These are phyloP conservation scores for Pammene aurita DNA, from an alignment of 2,888 invertebrate species.

Conservation along the genomic window DNA sequence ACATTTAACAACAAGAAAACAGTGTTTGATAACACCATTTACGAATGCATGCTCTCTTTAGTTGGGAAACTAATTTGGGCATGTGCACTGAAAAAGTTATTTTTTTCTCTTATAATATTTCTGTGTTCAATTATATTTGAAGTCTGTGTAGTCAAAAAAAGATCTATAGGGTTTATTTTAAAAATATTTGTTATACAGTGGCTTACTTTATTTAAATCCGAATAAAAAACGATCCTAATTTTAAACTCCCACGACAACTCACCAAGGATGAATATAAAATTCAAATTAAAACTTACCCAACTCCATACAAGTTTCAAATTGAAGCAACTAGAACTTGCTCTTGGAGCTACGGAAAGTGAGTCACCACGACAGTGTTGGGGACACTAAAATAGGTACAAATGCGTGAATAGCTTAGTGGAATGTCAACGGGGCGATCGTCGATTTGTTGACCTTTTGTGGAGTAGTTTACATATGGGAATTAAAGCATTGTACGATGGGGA, in stretches of 20 bases:
- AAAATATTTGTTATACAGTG: too few relatives aligned
- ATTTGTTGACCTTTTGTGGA: slow-evolving; percentile 64
- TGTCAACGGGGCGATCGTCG: slow-evolving; percentile 67
- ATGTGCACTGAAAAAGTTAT: too few relatives aligned
- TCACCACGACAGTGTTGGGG: slow-evolving; percentile 46
- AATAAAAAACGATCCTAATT: background rate
- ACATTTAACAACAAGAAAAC: too few relatives aligned
- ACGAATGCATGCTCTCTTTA: too few relatives aligned
- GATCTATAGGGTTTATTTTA: too few relatives aligned
- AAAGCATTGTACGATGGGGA: slow-evolving; percentile 30
- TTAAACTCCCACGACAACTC: slow-evolving; percentile 1
- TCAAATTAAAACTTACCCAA: background rate
- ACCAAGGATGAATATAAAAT: background rate
- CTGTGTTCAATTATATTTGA: too few relatives aligned
- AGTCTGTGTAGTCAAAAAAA: too few relatives aligned
- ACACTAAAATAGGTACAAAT: slow-evolving; percentile 52
- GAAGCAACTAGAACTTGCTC: slow-evolving; percentile 31
- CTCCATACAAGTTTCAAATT: slow-evolving; percentile 1
- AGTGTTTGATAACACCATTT: too few relatives aligned
- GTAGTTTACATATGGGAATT: slow-evolving; percentile 52
- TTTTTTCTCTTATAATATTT: too few relatives aligned
- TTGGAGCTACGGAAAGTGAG: slow-evolving; percentile 49
- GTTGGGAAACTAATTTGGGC: too few relatives aligned
- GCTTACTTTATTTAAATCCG: background rate
- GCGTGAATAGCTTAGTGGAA: slow-evolving; percentile 54